Evolutionary conservation across 2,888 invertebrate species (phyloP), one percentile per base, ranked within the genome.

Genomic region (Caenorhabditis virilis): DNA sequence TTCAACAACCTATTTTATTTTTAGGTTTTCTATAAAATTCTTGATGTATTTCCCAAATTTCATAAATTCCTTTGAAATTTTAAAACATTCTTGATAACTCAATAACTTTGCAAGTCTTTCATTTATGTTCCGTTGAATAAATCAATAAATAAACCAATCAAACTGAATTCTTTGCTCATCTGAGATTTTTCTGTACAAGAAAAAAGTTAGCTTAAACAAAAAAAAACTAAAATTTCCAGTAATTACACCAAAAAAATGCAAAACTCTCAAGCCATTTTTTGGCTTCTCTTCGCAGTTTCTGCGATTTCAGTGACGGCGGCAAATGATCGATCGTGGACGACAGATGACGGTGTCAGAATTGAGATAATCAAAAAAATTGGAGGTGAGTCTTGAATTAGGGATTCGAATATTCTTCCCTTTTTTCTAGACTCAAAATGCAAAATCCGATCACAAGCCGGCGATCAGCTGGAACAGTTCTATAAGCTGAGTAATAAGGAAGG

Each of bases 311-410:
- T 23, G 18, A 5, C 38, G 16, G 58, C 52, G 9, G 20, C 33
- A 6, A 74, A 75, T 43, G 73, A 76, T 33, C 64, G 81, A 25
- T 69, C 69, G 23, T 81, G 81, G 81, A 72, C 72, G 18, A 79
- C 80, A 11, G 81, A 81, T 7, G 82, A 82, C 23, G 82, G 82
- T 13, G 68, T 82, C 39, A 71, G 78, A 39, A 76, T 82, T 42
- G 82, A 82, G 54, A 81, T 82, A 60, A 82, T 82, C 61, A 80
- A 82, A 51, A 81, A 79, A 54, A 80, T 82, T 42, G 74, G 78
- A 22, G 79, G 79, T 78, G 18, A 41, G 9, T 41, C 18, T 16
- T n/a, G n/a, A n/a, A n/a, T n/a, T n/a, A n/a, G n/a, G n/a, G n/a
- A n/a, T n/a, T n/a, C n/a, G n/a, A n/a, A 16, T 15, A 41, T 15